Conservation (phyloP, 2,888 invertebrate genomes). For the Lithophane socia region DNA sequence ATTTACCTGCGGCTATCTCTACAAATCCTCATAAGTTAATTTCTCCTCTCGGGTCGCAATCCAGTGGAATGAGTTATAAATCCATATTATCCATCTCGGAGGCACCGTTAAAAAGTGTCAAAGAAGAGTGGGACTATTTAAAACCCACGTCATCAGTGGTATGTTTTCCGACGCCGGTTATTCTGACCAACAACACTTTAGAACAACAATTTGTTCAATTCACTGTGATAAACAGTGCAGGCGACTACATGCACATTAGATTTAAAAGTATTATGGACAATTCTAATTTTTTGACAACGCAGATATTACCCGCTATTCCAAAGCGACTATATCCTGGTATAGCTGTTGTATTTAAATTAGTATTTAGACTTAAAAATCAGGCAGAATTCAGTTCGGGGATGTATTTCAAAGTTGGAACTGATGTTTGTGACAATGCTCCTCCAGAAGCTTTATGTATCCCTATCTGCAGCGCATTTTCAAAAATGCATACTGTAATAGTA, state of each 20-base stretch:
- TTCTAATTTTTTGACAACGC: conserved; percentile 70
- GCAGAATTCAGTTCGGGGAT: conserved; percentile 73
- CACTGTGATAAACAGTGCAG: conserved; percentile 75
- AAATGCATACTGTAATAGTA: conserved; percentile 66
- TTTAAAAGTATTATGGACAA: conserved; percentile 76
- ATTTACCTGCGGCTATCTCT: conserved; percentile 72
- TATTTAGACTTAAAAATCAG: conserved; percentile 72
- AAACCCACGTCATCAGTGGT: conserved; percentile 69
- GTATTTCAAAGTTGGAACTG: conserved; percentile 77
- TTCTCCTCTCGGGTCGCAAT: conserved; percentile 72
- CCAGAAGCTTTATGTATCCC: conserved; percentile 76
- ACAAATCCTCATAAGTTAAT: conserved; percentile 78
- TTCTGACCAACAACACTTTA: conserved; percentile 66
- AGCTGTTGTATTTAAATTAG: conserved; percentile 72
- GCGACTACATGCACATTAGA: conserved; percentile 74
- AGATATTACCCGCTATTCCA: conserved; percentile 74
- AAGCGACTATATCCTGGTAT: conserved; percentile 80
- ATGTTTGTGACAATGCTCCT: conserved; percentile 63
- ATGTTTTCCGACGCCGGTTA: conserved; percentile 73
- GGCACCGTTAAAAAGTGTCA: conserved; percentile 35
- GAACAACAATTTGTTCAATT: conserved; percentile 76
- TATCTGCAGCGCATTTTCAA: conserved; percentile 70
- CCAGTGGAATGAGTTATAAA: conserved; percentile 63
- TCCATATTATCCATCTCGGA: conserved; percentile 36
- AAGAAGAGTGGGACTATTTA: conserved; percentile 67